Evolutionary conservation across 2,797 vertebrate species (phyloP).

Genomic region (Vireo griseus): DNA sequence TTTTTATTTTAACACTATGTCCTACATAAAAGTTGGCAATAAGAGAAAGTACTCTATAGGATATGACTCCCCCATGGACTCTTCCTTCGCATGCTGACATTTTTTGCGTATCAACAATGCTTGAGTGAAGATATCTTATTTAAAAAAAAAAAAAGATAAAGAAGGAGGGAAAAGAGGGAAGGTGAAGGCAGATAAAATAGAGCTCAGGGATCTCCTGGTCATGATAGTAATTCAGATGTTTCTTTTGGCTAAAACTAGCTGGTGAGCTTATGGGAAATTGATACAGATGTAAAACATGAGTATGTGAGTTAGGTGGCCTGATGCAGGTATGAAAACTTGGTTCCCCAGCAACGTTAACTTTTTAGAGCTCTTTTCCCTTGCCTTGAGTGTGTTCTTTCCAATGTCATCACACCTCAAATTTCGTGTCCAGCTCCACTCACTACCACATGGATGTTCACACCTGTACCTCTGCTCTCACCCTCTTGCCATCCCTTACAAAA

Average conservation of each 20-base stretch:
- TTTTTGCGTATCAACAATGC: background rate
- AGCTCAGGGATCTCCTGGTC: background rate
- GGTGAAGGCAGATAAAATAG: background rate
- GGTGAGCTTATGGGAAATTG: background rate
- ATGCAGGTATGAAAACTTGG: background rate
- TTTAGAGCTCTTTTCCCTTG: background rate
- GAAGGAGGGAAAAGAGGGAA: background rate
- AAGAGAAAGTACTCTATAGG: constrained; percentile 7
- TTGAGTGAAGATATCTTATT: background rate
- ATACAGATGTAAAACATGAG: background rate
- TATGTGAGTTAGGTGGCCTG: background rate
- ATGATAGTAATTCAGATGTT: background rate
- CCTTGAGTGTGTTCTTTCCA: background rate
- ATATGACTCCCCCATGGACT: background rate
- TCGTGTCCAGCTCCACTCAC: background rate
- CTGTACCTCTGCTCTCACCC: background rate
- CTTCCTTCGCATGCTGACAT: background rate
- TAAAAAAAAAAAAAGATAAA: background rate
- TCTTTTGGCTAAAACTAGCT: background rate
- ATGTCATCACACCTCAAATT: background rate
- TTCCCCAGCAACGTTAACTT: background rate
- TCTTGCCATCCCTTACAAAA: background rate
- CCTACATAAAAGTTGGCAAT: constrained; percentile 34
- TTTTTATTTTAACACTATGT: constrained; percentile 37
- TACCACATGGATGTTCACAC: background rate